Evolutionary conservation across 2,888 invertebrate genomes (phyloP), one percentile per base, ranked within the genome.

Genomic region (Lithophane ornitopus): DNA sequence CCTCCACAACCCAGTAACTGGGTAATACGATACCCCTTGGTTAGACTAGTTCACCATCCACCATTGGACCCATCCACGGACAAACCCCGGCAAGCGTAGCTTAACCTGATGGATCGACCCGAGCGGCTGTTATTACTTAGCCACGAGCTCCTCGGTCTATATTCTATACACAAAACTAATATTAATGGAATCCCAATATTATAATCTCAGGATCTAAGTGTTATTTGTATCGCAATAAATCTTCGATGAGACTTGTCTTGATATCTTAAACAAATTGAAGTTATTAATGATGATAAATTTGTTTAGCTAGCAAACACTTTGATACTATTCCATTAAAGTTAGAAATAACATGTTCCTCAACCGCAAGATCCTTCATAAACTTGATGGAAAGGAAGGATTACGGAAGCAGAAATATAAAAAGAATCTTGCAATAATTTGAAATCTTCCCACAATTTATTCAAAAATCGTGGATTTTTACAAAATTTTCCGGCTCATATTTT

Each of bases 121-220:
- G n/a, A n/a, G n/a, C n/a, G n/a, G n/a, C n/a, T n/a, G n/a, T n/a
- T n/a, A n/a, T n/a, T n/a, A n/a, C n/a, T n/a, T n/a, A n/a, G n/a
- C n/a, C n/a, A n/a, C n/a, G n/a, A n/a, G n/a, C n/a, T n/a, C n/a
- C n/a, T n/a, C n/a, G 34, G 6, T 34, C 34, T 34, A 34, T 4
- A 34, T 34, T 34, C 4, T 34, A 34, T 7, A n/a, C n/a, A n/a
- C 16, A 66, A 8, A 34, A 1, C 2, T 54, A 52, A 69, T 65
- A 75, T 81, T 56, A 70, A 52, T 77, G 61, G n/a, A 62, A 67
- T 58, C 4, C 19, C 59, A 70, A 76, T 44, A 70, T n/a, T 56
- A 16, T n/a, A 66, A 62, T 58, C 19, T 58, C 1, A 39, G 39
- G 28, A 28, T 39, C 26, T 54, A 58, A 73, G 41, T 56, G 19